These are phyloP conservation scores for Brachyrhaphis roseni DNA, from an alignment of 2,797 vertebrate genomes.

Conservation along the genomic window DNA sequence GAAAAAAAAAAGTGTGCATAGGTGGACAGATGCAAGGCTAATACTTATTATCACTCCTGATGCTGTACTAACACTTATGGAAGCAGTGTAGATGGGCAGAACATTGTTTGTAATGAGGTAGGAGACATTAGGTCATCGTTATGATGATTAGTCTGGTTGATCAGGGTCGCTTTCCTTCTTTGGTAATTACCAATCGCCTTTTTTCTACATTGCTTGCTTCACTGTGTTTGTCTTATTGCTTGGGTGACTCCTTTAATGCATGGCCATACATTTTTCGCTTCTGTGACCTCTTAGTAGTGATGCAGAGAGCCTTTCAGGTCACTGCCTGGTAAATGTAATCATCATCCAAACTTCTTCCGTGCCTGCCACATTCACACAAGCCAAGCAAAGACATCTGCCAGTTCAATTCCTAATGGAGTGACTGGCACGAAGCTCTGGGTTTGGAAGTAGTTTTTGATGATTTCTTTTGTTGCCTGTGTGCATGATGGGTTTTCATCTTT, in stretches of 20 bases:
- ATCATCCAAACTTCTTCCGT: constrained; percentile 29
- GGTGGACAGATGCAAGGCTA: constrained; percentile 12
- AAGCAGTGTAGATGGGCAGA: constrained; percentile 1
- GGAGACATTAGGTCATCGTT: constrained; percentile 43
- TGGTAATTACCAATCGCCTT: constrained; percentile 3
- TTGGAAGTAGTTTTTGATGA: constrained; percentile 41
- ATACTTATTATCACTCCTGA: constrained; percentile 41
- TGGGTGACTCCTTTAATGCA: constrained; percentile 15
- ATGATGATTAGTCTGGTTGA: constrained; percentile 35
- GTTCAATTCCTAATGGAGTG: constrained; percentile 61
- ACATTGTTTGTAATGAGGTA: constrained; percentile 32
- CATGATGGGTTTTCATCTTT: constrained; percentile 9
- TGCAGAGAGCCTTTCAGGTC: constrained; percentile 44
- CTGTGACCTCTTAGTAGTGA: constrained; percentile 18
- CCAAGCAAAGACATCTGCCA: constrained; percentile 45
- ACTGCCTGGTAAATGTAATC: constrained; percentile 58
- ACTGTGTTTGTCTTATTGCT: constrained; percentile 26
- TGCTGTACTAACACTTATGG: constrained; percentile 40
- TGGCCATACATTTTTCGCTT: constrained; percentile 24
- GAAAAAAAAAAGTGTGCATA: neutral
- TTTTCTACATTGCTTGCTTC: constrained; percentile 15
- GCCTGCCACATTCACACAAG: constrained; percentile 13
- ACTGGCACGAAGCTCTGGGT: constrained; percentile 50
- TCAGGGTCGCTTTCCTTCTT: constrained; percentile 30
- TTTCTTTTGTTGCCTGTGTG: constrained; percentile 27